Conservation (phyloP, 2,113 vertebrate species). For the Panthera tigris region DNA sequence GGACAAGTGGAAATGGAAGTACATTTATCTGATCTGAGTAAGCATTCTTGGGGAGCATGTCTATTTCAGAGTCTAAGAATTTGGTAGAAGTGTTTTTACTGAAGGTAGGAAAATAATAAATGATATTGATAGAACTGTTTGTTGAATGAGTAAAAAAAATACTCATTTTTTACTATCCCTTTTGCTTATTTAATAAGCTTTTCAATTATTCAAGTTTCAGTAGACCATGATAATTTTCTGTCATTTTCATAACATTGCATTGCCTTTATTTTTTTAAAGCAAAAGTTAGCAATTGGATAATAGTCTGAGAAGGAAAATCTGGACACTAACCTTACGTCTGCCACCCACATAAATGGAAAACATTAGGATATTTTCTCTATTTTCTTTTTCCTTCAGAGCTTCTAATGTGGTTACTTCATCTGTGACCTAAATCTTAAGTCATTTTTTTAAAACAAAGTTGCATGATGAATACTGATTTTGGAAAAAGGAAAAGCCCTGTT, state of each 20-base stretch:
- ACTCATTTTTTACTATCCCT: background rate
- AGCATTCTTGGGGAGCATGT: background rate
- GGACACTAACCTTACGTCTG: background rate
- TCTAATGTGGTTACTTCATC: constrained; percentile 56
- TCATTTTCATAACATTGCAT: background rate
- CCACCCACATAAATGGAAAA: constrained; percentile 33
- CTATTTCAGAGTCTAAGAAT: background rate
- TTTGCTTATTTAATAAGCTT: background rate
- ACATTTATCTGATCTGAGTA: background rate
- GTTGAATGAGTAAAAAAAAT: background rate
- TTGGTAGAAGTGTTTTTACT: background rate
- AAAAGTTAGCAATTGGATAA: constrained; percentile 6
- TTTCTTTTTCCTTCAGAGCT: constrained; percentile 36
- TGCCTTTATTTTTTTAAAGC: background rate
- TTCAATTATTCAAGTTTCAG: background rate
- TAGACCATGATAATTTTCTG: background rate
- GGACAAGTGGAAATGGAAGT: background rate
- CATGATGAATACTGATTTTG: background rate
- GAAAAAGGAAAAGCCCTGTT: background rate
- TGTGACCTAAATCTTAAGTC: constrained; percentile 52
- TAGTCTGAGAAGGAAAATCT: constrained; percentile 21
- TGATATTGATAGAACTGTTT: background rate
- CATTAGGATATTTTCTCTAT: constrained; percentile 38
- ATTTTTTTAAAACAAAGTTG: constrained; percentile 51
- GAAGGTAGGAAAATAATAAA: background rate